Percentiles rank a stretch among this genome's conserved stretches.
These are phyloP conservation scores for Notospermus geniculatus DNA, from an alignment of 1,140 invertebrate genomes.

Conservation along the genomic window DNA sequence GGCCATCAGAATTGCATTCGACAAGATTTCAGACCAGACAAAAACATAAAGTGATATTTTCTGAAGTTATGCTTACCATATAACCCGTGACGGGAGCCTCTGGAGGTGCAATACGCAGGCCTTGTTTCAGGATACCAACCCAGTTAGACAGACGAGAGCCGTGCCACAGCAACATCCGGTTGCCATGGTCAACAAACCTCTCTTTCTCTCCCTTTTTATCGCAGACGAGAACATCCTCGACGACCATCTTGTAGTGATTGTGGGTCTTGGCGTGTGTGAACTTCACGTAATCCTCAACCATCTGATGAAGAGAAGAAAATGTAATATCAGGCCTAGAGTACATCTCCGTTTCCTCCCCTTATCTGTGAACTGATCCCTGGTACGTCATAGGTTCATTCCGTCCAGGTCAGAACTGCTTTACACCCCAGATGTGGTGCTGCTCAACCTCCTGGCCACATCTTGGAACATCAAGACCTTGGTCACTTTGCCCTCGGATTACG, in stretches of 20 bases:
- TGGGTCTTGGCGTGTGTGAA: slow-evolving; percentile 52
- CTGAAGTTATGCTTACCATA: slow-evolving; percentile 42
- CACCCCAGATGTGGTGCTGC: no score
- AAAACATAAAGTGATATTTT: neutral
- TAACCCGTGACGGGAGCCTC: slow-evolving; percentile 57
- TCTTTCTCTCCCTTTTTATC: slow-evolving; percentile 41
- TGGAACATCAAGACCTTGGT: no score
- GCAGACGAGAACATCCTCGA: slow-evolving; percentile 46
- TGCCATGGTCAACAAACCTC: slow-evolving; percentile 25
- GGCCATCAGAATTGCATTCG: no score
- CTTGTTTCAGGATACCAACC: slow-evolving; percentile 52
- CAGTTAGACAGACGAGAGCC: slow-evolving; percentile 53
- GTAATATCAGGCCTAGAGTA: no score
- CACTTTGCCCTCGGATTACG: no score
- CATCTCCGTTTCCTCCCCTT: no score
- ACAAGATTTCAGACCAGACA: no score
- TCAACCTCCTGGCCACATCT: no score
- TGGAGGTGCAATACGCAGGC: slow-evolving; percentile 53
- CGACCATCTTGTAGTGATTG: slow-evolving; percentile 48
- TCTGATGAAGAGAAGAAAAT: slow-evolving; percentile 34
- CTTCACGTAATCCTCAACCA: slow-evolving; percentile 43
- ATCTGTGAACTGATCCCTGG: no score
- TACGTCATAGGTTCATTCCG: no score
- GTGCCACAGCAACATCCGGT: slow-evolving; percentile 53
- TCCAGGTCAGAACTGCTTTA: no score